These are phyloP conservation scores for Antennarius striatus DNA, from an alignment of 2,113 vertebrate species.

Conservation along the genomic window DNA sequence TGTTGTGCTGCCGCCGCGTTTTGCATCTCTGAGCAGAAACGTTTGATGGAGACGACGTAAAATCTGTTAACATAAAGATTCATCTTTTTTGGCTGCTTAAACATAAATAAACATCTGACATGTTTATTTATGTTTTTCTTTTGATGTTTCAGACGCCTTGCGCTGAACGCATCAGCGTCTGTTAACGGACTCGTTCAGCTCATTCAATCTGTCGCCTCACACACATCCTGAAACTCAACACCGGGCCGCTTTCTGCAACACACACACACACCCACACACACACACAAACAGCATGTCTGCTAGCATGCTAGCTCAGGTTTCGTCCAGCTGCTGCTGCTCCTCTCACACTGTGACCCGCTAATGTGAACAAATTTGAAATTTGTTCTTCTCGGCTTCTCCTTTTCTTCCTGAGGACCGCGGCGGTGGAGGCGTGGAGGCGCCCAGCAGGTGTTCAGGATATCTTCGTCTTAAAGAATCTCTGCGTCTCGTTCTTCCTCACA, in stretches of 20 bases:
- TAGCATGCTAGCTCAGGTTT: conserved; percentile 50
- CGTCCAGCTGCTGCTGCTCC: conserved; percentile 55
- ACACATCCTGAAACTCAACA: conserved; percentile 39
- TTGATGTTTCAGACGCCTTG: no score
- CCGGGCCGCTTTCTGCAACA: conserved; percentile 15
- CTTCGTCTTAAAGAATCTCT: no score
- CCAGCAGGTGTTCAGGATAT: not conserved
- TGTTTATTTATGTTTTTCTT: no score
- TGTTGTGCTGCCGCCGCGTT: no score
- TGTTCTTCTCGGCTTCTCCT: conserved; percentile 25
- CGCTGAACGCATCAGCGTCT: conserved; percentile 47
- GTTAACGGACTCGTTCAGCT: conserved; percentile 48
- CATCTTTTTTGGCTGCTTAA: no score
- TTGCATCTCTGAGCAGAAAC: no score
- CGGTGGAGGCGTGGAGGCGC: no score
- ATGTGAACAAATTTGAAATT: conserved; percentile 58
- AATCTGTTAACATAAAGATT: no score
- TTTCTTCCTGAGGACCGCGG: not conserved
- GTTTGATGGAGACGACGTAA: no score
- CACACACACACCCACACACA: not conserved
- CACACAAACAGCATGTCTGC: not conserved
- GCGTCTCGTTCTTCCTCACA: no score
- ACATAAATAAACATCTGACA: no score
- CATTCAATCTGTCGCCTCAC: conserved; percentile 65
- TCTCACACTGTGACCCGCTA: conserved; percentile 20